Percentiles rank a stretch among this genome's conserved stretches.
These are phyloP conservation scores for Diorhabda elongata DNA, from an alignment of 1,140 invertebrate species.

Conservation along the genomic window DNA sequence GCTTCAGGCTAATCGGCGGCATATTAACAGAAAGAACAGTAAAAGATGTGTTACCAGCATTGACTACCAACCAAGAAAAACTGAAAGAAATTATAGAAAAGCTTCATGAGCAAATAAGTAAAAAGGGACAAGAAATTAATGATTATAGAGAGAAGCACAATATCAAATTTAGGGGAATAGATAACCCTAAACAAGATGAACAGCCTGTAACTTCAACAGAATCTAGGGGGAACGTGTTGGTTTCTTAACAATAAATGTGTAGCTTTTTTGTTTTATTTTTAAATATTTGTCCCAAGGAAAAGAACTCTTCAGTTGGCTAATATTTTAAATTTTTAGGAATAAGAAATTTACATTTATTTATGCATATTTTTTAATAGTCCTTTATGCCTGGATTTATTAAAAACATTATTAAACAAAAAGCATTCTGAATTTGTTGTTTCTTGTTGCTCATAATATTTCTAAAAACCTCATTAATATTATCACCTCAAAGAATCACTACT, in stretches of 20 bases:
- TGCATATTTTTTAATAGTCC: no score
- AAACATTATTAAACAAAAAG: no score
- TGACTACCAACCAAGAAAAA: slow-evolving; percentile 79
- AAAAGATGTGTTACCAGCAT: slow-evolving; percentile 81
- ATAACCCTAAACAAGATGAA: slow-evolving; percentile 51
- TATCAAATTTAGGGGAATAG: slow-evolving; percentile 70
- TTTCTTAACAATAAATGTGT: slow-evolving; percentile 35
- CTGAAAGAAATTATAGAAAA: slow-evolving; percentile 72
- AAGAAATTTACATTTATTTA: no score
- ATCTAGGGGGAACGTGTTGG: slow-evolving; percentile 45
- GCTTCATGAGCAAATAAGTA: slow-evolving; percentile 74
- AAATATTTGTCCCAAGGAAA: neutral
- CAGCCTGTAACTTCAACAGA: slow-evolving; percentile 35
- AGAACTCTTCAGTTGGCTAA: no score
- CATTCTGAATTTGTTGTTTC: no score
- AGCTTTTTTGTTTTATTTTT: neutral
- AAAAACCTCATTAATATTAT: no score
- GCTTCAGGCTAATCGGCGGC: slow-evolving; percentile 90
- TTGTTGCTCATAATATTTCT: no score
- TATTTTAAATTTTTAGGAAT: no score
- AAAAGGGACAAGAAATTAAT: slow-evolving; percentile 88
- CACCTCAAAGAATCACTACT: no score
- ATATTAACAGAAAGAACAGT: slow-evolving; percentile 90
- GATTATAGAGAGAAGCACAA: slow-evolving; percentile 90
- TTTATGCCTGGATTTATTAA: no score